A percentile compares a stretch with the other conserved stretches of the same genome.
phyloP scores from a whole-genome alignment of 2,888 invertebrate genomes.

The Sesamia inferens region DNA sequence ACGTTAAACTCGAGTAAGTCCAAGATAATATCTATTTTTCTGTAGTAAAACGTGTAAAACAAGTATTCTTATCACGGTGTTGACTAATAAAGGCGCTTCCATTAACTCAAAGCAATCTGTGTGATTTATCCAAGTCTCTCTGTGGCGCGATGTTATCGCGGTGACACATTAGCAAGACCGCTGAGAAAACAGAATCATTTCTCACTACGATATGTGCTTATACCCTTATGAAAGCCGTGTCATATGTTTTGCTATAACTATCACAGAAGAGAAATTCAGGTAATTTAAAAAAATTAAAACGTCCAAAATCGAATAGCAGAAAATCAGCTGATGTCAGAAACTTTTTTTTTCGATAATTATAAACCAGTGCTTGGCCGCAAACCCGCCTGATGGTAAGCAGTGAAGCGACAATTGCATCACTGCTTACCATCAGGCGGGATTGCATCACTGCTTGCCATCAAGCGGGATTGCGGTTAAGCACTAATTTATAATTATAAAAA shows the following conservation, averaged over 20 bases:
- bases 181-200: constrained; percentile 57
- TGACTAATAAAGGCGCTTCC: constrained; percentile 54
- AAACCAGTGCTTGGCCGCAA: too few relatives aligned
- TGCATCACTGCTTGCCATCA: too few relatives aligned
- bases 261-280: too few relatives aligned
- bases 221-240: constrained; percentile 46
- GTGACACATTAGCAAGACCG: constrained; percentile 64
- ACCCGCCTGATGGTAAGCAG: too few relatives aligned
- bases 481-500: too few relatives aligned
- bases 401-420: too few relatives aligned
- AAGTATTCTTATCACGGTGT: constrained; percentile 39
- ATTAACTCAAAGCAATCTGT: constrained; percentile 57
- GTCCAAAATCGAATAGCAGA: too few relatives aligned
- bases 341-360: too few relatives aligned
- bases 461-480: too few relatives aligned
- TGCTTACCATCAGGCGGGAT: too few relatives aligned
- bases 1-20: constrained; percentile 18
- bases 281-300: too few relatives aligned
- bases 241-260: constrained; percentile 4
- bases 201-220: constrained; percentile 52
- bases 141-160: constrained; percentile 58
- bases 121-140: constrained; percentile 57
- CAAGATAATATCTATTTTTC: constrained; percentile 43
- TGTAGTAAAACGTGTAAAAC: constrained; percentile 56
- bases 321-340: too few relatives aligned